Conservation (phyloP, 2,888 invertebrate genomes). For the Nowickia ferox region DNA sequence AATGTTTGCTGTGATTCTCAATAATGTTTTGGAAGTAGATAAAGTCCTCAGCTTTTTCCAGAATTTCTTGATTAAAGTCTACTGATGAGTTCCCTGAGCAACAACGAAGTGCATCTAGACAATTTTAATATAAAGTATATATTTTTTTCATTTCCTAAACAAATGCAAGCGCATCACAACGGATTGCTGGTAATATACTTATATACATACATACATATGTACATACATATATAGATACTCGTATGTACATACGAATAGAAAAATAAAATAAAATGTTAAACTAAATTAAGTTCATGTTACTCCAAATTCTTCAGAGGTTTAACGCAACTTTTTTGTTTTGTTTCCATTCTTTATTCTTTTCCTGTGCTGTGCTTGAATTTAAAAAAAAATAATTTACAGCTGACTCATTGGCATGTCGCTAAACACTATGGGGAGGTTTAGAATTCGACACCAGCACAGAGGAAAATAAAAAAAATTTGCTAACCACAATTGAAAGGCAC, state of each 20-base stretch:
- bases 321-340: constrained; percentile 42
- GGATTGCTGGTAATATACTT: too few relatives aligned
- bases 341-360: not conserved
- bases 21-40: too few relatives aligned
- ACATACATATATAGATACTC: too few relatives aligned
- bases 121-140: too few relatives aligned
- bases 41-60: too few relatives aligned
- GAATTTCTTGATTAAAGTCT: too few relatives aligned
- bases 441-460: constrained; percentile 38
- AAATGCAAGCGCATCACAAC: too few relatives aligned
- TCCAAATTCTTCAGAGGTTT: constrained; percentile 65
- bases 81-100: too few relatives aligned
- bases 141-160: too few relatives aligned
- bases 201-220: not conserved
- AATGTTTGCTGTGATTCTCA: too few relatives aligned
- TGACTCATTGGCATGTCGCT: constrained; percentile 61
- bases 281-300: constrained; percentile 62
- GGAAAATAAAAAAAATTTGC: constrained; percentile 12
- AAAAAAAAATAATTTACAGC: constrained; percentile 47
- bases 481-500: constrained; percentile 60
- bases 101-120: too few relatives aligned
- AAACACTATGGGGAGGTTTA: constrained; percentile 56
- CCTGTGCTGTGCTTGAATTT: constrained; percentile 39
- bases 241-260: not conserved
- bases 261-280: constrained; percentile 43